Evolutionary conservation across 2,797 vertebrate species (phyloP), one percentile per base, ranked within the genome.

Genomic region (Diglossa cyanea): DNA sequence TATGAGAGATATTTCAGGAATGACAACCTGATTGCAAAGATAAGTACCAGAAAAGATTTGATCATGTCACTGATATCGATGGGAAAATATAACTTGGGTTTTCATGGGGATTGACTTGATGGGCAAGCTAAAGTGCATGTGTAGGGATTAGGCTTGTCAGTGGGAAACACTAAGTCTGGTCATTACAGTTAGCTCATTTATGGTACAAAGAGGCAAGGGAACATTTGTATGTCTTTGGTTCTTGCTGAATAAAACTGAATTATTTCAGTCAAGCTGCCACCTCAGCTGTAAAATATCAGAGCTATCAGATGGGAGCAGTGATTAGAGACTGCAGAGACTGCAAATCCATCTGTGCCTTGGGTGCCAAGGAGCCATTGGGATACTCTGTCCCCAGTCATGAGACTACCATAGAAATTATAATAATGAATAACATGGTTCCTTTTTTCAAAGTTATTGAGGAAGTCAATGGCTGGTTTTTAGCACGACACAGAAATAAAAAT

Each of bases 1-100:
- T 95, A 97, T 97, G 96, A 95, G 75, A 97, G 95, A 95, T 84
- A 97, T 97, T 97, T 96, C 96, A 96, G 94, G 97, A 97, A 97
- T 97, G 96, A 95, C 92, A 96, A 97, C 95, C 95, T 97, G 95
- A 94, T 95, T 93, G 95, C 66, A 81, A 94, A 91, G 94, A 96
- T 96, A 97, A 97, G 93, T 57, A 95, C 90, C 95, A 96, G 95
- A 90, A 96, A 97, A 95, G 91, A 96, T 91, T 94, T 94, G 90
- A 95, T 96, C 89, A 73, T 97, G 96, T 96, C 95, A 96, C 66
- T 97, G 94, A 96, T 95, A 97, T 96, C 88, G 95, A 97, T 96
- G 95, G 95, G 97, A 97, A 97, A 97, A 85, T 95, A 71, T 88
- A 94, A 89, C 87, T 93, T 37, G 47, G 47, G 63, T 87, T 94